These are phyloP conservation scores for Piprites chloris DNA, from an alignment of 2,113 vertebrate species.

Conservation along the genomic window DNA sequence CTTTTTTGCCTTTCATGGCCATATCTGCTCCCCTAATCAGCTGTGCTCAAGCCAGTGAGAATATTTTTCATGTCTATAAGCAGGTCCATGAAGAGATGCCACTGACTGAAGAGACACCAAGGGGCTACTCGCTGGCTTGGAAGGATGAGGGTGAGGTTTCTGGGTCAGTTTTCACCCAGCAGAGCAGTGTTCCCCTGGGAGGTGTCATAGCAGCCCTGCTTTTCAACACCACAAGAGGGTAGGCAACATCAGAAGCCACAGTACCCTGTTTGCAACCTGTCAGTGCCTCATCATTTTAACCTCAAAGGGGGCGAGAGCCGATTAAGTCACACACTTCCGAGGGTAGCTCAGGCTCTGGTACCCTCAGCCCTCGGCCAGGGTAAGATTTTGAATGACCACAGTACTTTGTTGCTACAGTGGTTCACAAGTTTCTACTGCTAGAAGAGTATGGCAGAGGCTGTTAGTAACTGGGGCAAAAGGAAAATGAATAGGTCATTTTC, in stretches of 20 bases:
- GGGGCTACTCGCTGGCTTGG: background rate
- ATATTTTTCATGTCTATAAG: background rate
- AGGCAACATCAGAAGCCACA: background rate
- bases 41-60: background rate
- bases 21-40: background rate
- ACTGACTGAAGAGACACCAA: accelerated
- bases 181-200: background rate
- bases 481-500: background rate
- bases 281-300: background rate
- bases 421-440: background rate
- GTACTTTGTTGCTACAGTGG: background rate
- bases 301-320: background rate
- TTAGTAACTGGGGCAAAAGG: accelerated
- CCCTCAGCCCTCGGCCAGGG: background rate
- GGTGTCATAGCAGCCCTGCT: background rate
- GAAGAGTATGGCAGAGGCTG: background rate
- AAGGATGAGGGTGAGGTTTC: background rate
- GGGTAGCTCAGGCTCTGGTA: background rate
- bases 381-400: background rate
- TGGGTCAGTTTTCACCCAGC: background rate
- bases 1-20: background rate
- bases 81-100: background rate
- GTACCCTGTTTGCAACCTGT: background rate
- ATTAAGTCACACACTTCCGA: background rate
- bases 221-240: background rate